phyloP scores from a whole-genome alignment of 1,140 invertebrate genomes.

The Eubasilissa regina region DNA sequence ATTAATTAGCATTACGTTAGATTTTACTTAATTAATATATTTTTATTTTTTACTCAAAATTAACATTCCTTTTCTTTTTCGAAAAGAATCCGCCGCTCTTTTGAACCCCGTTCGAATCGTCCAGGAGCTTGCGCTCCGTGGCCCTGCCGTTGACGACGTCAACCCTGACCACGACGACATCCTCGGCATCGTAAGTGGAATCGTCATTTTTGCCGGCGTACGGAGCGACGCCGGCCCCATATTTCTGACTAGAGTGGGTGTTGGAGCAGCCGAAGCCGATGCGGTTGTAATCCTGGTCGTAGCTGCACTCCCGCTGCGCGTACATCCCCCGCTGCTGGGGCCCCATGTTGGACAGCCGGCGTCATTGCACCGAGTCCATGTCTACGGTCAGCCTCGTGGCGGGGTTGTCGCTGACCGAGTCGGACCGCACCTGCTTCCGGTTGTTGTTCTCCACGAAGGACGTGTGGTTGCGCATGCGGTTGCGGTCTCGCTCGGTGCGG shows the following conservation, averaged over 20 bases:
- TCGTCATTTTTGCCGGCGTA: not conserved
- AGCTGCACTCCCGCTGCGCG: not conserved
- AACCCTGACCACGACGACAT: slow-evolving; percentile 37
- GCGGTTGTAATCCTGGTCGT: not conserved
- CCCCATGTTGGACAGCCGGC: slow-evolving; percentile 18
- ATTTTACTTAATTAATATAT: no score
- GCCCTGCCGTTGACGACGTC: slow-evolving; percentile 8
- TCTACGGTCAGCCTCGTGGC: slow-evolving; percentile 68
- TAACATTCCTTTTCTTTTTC: slow-evolving; percentile 55
- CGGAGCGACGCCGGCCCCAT: not conserved
- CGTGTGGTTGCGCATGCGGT: slow-evolving; percentile 67
- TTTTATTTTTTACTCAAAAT: slow-evolving; percentile 49
- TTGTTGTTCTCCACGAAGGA: slow-evolving; percentile 70
- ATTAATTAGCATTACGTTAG: no score
- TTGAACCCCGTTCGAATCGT: not conserved
- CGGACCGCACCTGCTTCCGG: slow-evolving; percentile 66
- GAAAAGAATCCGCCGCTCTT: slow-evolving; percentile 44
- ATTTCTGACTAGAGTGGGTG: not conserved
- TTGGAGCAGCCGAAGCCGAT: not conserved
- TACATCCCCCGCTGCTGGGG: not conserved
- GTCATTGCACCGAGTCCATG: slow-evolving; percentile 59
- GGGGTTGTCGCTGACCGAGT: slow-evolving; percentile 67
- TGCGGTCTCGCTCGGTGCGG: slow-evolving; percentile 66
- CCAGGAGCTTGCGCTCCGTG: slow-evolving; percentile 20
- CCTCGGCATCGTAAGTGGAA: not conserved